Evolutionary conservation across 2,888 invertebrate species (phyloP).

Genomic region (Scelioninae gen. 1): DNA sequence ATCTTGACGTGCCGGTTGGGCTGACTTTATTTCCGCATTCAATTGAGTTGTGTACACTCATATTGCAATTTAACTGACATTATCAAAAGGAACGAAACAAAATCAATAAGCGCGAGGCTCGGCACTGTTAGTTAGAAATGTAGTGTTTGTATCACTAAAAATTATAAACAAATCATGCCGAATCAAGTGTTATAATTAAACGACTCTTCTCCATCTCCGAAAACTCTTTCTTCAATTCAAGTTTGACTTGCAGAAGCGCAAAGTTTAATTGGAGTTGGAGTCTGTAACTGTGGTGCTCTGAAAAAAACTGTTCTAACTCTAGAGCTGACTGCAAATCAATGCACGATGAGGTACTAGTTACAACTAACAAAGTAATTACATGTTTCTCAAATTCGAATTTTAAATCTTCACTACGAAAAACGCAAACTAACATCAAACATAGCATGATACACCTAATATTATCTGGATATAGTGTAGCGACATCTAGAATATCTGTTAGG

Average conservation of each 20-base stretch:
- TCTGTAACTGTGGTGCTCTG: constrained; percentile 10
- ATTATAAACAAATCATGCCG: not conserved
- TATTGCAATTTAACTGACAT: constrained; percentile 16
- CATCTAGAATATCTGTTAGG: too few species aligned
- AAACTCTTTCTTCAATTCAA: not conserved
- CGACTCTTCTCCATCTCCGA: not conserved
- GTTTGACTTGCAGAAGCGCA: constrained; percentile 25
- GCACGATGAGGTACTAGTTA: too few species aligned
- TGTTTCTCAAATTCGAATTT: too few species aligned
- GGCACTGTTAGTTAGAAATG: not conserved
- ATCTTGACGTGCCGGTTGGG: too few species aligned
- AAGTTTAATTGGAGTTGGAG: constrained; percentile 36
- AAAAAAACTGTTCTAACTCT: too few species aligned
- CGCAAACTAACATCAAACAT: constrained; percentile 10
- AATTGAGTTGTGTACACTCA: constrained; percentile 5
- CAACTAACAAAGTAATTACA: too few species aligned
- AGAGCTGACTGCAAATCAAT: too few species aligned
- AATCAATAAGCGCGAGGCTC: constrained; percentile 7
- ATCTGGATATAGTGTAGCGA: too few species aligned
- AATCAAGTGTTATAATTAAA: constrained; percentile 5
- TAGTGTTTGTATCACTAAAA: not conserved
- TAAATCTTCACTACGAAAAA: constrained; percentile 32
- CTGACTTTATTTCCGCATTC: not conserved
- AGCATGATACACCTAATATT: too few species aligned
- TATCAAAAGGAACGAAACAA: constrained; percentile 5